A percentile compares a stretch with the other conserved stretches of the same genome.
Evolutionary conservation across 2,113 vertebrate genomes (phyloP).

Genomic region (Daboia siamensis): DNA sequence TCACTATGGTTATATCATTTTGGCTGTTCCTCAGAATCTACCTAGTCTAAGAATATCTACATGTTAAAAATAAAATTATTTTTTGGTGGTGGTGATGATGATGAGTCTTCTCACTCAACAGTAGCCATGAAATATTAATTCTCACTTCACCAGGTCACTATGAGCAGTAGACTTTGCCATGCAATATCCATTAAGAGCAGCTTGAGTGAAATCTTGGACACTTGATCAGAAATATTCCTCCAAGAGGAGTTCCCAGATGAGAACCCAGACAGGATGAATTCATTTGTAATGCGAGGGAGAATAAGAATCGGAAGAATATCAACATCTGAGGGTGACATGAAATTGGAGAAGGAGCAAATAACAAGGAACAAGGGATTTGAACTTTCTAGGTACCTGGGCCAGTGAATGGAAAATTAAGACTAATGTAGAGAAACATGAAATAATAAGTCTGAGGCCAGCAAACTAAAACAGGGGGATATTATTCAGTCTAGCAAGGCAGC

Average conservation of each 20-base stretch:
- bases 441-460: conserved; percentile 61
- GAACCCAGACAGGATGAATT: conserved; percentile 49
- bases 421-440: conserved; percentile 68
- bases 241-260: conserved; percentile 50
- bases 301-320: conserved; percentile 33
- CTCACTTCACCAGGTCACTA: background rate
- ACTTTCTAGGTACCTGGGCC: conserved; percentile 45
- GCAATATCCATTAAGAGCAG: background rate
- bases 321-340: conserved; percentile 42
- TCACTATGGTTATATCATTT: background rate
- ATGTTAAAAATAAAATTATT: background rate
- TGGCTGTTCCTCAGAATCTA: background rate
- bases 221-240: conserved; percentile 31
- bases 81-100: background rate
- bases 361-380: conserved; percentile 67
- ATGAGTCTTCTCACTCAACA: background rate
- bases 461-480: conserved; percentile 61
- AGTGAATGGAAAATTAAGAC: conserved; percentile 65
- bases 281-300: conserved; percentile 60
- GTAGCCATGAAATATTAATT: background rate
- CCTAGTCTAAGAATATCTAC: background rate
- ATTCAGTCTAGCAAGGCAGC: conserved; percentile 52
- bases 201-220: conserved; percentile 15
- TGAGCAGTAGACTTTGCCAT: background rate
- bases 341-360: conserved; percentile 62